phyloP scores from a whole-genome alignment of 2,797 vertebrate genomes.

The Tinamus major region DNA sequence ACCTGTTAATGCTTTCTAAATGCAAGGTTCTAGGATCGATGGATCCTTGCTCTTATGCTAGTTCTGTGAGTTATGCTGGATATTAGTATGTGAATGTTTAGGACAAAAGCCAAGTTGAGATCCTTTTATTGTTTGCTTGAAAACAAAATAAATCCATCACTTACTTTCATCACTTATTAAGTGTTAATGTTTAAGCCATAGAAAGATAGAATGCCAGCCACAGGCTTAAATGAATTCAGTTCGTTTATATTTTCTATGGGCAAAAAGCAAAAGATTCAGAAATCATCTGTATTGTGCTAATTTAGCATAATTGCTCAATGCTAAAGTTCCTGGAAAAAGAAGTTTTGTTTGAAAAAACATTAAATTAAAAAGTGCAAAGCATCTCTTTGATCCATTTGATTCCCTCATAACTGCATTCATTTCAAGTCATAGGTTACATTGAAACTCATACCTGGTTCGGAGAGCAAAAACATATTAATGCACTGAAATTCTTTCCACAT shows the following conservation, averaged over 20 bases:
- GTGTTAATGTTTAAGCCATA: background rate
- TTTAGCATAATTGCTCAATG: too few species aligned
- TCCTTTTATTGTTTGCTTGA: background rate
- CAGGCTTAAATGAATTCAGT: background rate
- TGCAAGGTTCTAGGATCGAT: background rate
- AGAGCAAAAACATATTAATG: background rate
- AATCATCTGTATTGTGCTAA: background rate
- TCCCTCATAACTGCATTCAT: background rate
- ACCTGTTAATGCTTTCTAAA: background rate
- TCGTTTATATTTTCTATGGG: background rate
- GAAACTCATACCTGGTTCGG: background rate
- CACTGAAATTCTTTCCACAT: background rate
- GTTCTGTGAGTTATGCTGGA: background rate
- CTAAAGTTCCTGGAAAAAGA: too few species aligned
- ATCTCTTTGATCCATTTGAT: background rate
- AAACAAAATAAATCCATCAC: background rate
- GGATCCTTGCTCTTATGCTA: background rate
- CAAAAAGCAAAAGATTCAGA: background rate
- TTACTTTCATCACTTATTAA: background rate
- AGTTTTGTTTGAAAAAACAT: background rate
- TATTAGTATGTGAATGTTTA: background rate
- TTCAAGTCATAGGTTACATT: background rate
- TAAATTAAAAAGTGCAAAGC: background rate
- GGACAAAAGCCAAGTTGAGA: background rate
- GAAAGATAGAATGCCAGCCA: fast-evolving